Evolutionary conservation across 2,888 invertebrate genomes (phyloP), one percentile per base, ranked within the genome.

Genomic region (Nineta flava): DNA sequence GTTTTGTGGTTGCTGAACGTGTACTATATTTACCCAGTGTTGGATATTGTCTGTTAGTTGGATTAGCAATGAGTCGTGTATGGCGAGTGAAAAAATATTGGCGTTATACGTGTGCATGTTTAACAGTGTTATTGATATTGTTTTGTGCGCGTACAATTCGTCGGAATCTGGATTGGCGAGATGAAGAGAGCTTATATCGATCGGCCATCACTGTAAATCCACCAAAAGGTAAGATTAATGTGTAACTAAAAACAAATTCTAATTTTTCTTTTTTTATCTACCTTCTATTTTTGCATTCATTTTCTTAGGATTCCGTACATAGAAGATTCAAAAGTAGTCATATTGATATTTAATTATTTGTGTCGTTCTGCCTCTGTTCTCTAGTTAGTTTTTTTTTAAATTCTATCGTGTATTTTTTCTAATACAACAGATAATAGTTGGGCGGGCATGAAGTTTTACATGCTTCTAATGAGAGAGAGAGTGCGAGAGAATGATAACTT

Each of bases 1-100:
- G 97, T 47, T 97, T 97, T 69, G 96, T 97, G 57, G 87, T 96
- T 50, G 97, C 96, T 52, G 97, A 97, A 71, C 77, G 96, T 55
- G 84, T 96, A 56, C 75, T 97, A 55, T 97, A 96, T 71, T 79
- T 96, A 66, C 95, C 96, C 47, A 94, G 93, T 71, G 88, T 95
- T 62, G 96, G 95, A 49, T 88, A 86, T 69, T 95, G 94, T 70
- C 76, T 96, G 59, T 72, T 95, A 55, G 73, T 94, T 53, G 93
- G 87, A 48, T 70, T 83, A 57, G 86, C 87, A 40, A 72, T 79
- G 53, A 73, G 74, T 40, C 71, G 69, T 56, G 69, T 78, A 51
- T 76, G 74, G 73, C 66, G 67, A 51, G 63, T 67, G 45, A 63
- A 64, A 55, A 70, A 56, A 48, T 59, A 55, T 51, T 59, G 65